Evolutionary conservation across 2,888 invertebrate genomes (phyloP), one percentile per base, ranked within the genome.

Genomic region (Andrena trimmerana): DNA sequence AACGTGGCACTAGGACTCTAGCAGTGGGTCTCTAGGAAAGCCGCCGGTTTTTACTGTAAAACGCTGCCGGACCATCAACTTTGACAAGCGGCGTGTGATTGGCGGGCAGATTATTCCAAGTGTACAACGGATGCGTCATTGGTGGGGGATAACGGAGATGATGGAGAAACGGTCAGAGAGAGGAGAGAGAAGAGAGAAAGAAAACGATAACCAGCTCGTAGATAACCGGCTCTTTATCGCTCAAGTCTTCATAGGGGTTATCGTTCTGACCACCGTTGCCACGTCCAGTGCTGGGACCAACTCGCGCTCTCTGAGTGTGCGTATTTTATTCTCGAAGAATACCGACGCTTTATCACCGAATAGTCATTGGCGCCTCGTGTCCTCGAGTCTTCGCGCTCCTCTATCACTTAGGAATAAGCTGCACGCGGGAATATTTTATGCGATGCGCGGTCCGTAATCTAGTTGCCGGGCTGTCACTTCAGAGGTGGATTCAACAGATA

Each of bases 221-320:
- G 89, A 85, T 87, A 87, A 87, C 84, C 88, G 78, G 76, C 86
- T 86, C 85, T 88, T 89, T 89, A 85, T 89, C 87, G 90, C 73
- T 81, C 83, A 86, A 90, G 88, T 88, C 90, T 91, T 91, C 85
- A 84, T 83, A 90, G 92, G 90, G 92, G 92, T 92, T 92, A 92
- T 92, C 92, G 89, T 89, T 87, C 88, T 87, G 90, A 84, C 88
- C 90, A 88, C 89, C 84, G 90, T 91, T 90, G 90, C 89, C 88
- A 89, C 90, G 91, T 90, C 90, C 90, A 88, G 80, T 50, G 71
- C 81, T 83, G 52, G 54, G 63, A 77, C 75, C 72, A 68, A 78
- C 78, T 75, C 78, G 76, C 71, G 27, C 67, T 66, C 80, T 77
- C 79, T 31, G 50, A 33, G 78, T 69, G 60, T 69, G 63, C 57